Conservation (phyloP, 1,140 invertebrate genomes). For the Leguminivora glycinivorella region DNA sequence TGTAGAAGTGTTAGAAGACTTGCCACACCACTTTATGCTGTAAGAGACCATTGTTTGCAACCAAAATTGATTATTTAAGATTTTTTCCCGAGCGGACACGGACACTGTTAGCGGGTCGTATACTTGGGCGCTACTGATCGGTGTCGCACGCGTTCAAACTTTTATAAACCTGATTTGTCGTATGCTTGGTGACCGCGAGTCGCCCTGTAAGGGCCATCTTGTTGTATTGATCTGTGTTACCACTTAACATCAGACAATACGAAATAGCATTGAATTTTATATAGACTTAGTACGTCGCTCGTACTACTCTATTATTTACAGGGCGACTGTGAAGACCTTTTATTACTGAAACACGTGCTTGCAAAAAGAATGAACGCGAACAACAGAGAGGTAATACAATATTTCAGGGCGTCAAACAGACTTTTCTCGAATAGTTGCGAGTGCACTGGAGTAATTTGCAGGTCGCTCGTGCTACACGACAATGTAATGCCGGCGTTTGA, state of each 20-base stretch:
- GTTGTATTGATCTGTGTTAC: too few relatives aligned
- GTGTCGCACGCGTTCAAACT: too few relatives aligned
- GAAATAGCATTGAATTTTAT: constrained; percentile 13
- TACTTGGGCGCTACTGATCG: too few relatives aligned
- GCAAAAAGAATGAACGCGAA: constrained; percentile 4
- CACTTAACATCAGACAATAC: constrained; percentile 5
- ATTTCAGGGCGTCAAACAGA: constrained; percentile 14
- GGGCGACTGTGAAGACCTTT: constrained; percentile 2
- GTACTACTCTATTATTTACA: constrained; percentile 13
- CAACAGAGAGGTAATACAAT: constrained; percentile 14
- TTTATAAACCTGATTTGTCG: too few relatives aligned
- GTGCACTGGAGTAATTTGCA: constrained; percentile 9
- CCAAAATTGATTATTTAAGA: too few relatives aligned
- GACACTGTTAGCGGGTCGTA: too few relatives aligned
- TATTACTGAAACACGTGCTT: constrained; percentile 8
- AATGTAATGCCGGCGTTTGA: constrained; percentile 3
- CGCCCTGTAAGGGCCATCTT: too few relatives aligned
- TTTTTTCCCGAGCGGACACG: too few relatives aligned
- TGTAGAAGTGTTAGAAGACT: too few relatives aligned
- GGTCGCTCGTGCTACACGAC: not conserved
- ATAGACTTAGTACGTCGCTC: constrained; percentile 4
- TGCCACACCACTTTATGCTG: too few relatives aligned
- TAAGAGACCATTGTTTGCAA: too few relatives aligned
- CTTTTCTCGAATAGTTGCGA: not conserved
- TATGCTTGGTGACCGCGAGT: too few relatives aligned